Percentiles rank a stretch among this genome's conserved stretches.
phyloP scores from a whole-genome alignment of 2,797 vertebrate genomes.

The Odontamblyopus lacepedii region DNA sequence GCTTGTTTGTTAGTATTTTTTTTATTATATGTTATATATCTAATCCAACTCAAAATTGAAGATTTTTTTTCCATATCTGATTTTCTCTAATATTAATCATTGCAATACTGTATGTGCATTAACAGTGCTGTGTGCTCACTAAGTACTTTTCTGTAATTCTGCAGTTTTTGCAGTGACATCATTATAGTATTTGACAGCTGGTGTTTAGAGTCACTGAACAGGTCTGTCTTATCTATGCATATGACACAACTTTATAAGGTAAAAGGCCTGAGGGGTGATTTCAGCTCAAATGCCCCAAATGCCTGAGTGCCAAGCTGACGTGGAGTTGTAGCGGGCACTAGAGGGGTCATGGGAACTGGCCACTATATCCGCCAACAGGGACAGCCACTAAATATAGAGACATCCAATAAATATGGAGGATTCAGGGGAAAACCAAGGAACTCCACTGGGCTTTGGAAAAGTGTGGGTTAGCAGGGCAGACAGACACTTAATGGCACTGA shows the following conservation, averaged over 20 bases:
- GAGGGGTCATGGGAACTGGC: slow-evolving; percentile 87
- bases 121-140: too few relatives aligned
- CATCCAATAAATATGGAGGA: slow-evolving; percentile 69
- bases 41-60: too few relatives aligned
- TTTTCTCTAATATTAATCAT: too few relatives aligned
- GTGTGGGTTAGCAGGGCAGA: slow-evolving; percentile 43
- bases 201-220: slow-evolving; percentile 18
- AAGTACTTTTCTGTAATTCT: background rate
- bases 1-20: too few relatives aligned
- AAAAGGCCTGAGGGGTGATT: slow-evolving; percentile 69
- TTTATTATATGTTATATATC: too few relatives aligned
- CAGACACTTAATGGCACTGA: slow-evolving; percentile 30
- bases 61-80: too few relatives aligned
- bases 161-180: background rate
- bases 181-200: background rate
- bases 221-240: slow-evolving; percentile 36
- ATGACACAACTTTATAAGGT: slow-evolving; percentile 79
- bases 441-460: slow-evolving; percentile 60
- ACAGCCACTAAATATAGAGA: slow-evolving; percentile 86
- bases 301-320: slow-evolving; percentile 71
- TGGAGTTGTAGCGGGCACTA: slow-evolving; percentile 66
- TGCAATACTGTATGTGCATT: too few relatives aligned
- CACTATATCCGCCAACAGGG: slow-evolving; percentile 82
- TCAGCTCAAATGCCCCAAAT: slow-evolving; percentile 67
- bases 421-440: slow-evolving; percentile 67